Base-by-base conservation (phyloP, 2,888 invertebrate species). In the Agrochola lota region DNA sequence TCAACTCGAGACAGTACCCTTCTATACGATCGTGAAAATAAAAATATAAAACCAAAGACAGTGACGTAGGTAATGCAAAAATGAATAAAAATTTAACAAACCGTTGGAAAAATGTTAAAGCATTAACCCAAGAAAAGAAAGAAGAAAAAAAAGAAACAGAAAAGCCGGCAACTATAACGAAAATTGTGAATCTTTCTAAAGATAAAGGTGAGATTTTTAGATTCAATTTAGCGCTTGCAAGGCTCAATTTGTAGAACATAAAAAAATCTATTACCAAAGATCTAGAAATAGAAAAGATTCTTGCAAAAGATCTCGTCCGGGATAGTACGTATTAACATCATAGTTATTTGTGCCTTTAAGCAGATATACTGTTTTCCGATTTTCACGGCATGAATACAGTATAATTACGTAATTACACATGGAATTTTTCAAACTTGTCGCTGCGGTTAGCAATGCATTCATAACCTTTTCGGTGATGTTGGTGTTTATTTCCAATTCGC, bases 31-130 rank as follows among this genome's bases (percentile, higher is more conserved):
- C 63, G 62, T 57, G 57, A 82, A 78, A 81, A 73, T 63, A 77
- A 62, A 78, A 78, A 55, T 26, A 55, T 66, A 62, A 35, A 80
- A 71, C 63, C 17, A 72, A 81, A 62, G 72, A 26, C 52, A 69
- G 81, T 82, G 60, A 81, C 79, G 81, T 85, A 40, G 40, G 69
- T 69, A 86, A 90, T 80, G 70, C 80, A 81, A 87, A 86, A 86
- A 95, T 95, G 94, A 94, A 91, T 90, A 95, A 91, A 89, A 90
- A 88, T 70, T 88, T 90, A 63, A 89, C 88, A 68, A 93, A 92
- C 87, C 95, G 93, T 91, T 95, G 95, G 95, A 95, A 94, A 92
- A 94, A 93, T 85, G 91, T 95, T 80, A 94, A 95, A 92, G 88
- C 91, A 77, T 90, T 94, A 80, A 84, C 90, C 46, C 91, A 92